These are phyloP conservation scores for Sebastes vulpes DNA, from an alignment of 2,797 vertebrate species.

Conservation along the genomic window DNA sequence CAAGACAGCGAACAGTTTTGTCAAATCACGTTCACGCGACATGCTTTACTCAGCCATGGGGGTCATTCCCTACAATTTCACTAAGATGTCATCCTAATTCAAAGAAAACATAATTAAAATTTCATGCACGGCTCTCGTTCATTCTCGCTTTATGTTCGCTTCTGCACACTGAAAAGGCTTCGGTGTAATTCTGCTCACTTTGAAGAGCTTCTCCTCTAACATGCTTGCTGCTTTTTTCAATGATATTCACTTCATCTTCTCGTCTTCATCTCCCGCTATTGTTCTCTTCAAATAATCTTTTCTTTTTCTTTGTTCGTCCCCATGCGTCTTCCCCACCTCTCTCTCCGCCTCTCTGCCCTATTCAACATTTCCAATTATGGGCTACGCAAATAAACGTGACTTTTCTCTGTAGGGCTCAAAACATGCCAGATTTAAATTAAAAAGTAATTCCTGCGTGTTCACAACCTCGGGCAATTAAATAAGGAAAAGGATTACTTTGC, in stretches of 20 bases:
- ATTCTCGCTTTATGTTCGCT: background rate
- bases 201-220: constrained; percentile 46
- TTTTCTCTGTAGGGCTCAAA: background rate
- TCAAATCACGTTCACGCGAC: background rate
- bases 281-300: constrained; percentile 10
- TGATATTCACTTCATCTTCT: constrained; percentile 1
- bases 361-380: background rate
- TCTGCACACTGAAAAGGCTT: background rate
- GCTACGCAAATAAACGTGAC: background rate
- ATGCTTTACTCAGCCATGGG: background rate
- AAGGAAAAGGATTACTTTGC: background rate
- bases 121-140: background rate
- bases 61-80: background rate
- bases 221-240: constrained; percentile 36
- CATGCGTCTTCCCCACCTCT: background rate
- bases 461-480: background rate
- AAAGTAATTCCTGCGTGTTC: background rate
- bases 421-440: constrained; percentile 24
- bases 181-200: constrained; percentile 28
- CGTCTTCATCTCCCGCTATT: background rate
- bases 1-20: background rate
- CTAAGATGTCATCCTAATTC: constrained; percentile 8
- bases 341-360: background rate
- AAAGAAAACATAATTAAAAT: constrained; percentile 37
- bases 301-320: background rate